phyloP scores from a whole-genome alignment of 2,888 invertebrate genomes.

The Toxonevra muliebris region DNA sequence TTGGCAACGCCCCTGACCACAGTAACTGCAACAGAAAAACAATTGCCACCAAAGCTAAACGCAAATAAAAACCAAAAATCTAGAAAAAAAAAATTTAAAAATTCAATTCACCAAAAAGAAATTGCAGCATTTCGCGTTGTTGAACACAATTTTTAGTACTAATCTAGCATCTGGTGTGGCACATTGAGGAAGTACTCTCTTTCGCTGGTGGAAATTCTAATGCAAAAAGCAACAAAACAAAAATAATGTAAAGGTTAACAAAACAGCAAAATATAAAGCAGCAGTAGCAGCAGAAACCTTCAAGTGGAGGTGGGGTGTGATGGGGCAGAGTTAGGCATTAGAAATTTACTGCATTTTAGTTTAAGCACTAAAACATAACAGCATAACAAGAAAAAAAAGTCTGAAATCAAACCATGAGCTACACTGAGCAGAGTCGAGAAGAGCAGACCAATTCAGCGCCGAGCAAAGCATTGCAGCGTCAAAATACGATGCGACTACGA shows the following conservation, averaged over 20 bases:
- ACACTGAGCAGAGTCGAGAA: too few relatives aligned
- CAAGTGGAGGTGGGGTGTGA: background rate
- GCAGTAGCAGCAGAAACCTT: slow-evolving; percentile 11
- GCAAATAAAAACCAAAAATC: background rate
- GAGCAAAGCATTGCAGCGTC: too few relatives aligned
- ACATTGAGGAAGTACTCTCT: slow-evolving; percentile 41
- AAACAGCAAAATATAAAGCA: slow-evolving; percentile 16
- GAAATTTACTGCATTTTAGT: too few relatives aligned
- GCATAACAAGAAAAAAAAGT: too few relatives aligned
- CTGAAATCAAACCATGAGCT: too few relatives aligned
- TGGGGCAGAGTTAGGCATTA: too few relatives aligned
- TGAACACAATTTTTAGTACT: slow-evolving; percentile 44
- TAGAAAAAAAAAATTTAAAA: slow-evolving; percentile 1
- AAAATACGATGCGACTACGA: too few relatives aligned
- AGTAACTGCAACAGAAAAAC: slow-evolving; percentile 12
- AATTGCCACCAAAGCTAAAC: background rate
- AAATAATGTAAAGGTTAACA: background rate
- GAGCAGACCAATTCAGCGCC: too few relatives aligned
- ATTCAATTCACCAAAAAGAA: slow-evolving; percentile 20
- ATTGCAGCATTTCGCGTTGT: slow-evolving; percentile 35
- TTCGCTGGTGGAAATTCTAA: slow-evolving; percentile 25
- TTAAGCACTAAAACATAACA: too few relatives aligned
- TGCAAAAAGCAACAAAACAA: slow-evolving; percentile 1
- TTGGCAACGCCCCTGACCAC: slow-evolving; percentile 32
- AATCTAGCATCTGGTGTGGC: slow-evolving; percentile 45